Evolutionary conservation across 2,113 vertebrate genomes (phyloP).

Genomic region (Taurulus bubalis): DNA sequence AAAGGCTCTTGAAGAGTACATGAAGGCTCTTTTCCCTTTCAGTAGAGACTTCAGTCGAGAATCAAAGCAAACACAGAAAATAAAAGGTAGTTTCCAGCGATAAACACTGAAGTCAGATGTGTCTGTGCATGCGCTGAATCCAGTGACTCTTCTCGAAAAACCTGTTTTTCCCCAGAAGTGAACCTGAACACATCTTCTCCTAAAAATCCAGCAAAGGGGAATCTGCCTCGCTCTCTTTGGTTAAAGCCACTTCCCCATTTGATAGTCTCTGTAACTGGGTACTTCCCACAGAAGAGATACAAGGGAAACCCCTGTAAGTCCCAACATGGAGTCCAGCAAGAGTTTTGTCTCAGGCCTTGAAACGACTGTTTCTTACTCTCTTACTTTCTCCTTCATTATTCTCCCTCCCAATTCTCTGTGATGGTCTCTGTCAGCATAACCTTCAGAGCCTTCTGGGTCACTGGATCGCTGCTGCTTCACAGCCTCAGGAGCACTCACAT

Average conservation of each 20-base stretch:
- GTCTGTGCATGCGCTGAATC: not conserved
- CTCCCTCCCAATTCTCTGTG: not conserved
- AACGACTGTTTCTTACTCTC: not conserved
- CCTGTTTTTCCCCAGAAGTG: not conserved
- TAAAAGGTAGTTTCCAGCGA: conserved; percentile 15
- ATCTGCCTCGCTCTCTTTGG: not conserved
- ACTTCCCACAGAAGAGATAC: conserved; percentile 43
- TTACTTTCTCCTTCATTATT: conserved; percentile 19
- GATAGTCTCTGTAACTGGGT: not conserved
- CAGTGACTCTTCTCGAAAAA: not conserved
- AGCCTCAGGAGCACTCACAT: conserved; percentile 10
- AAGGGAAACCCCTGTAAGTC: conserved; percentile 37
- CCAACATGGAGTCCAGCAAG: not conserved
- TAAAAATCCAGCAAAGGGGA: conserved; percentile 6
- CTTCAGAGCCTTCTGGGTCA: conserved; percentile 29
- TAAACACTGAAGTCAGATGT: not conserved
- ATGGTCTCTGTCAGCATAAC: conserved; percentile 44
- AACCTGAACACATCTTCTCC: conserved; percentile 1
- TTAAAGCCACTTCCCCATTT: conserved; percentile 39
- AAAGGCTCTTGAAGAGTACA: not conserved
- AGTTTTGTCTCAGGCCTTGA: not conserved
- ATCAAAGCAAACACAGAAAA: not conserved
- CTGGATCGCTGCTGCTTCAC: conserved; percentile 16
- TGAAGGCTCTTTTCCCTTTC: not conserved
- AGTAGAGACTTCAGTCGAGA: not conserved